These are phyloP conservation scores for Platycheirus rosarum DNA, from an alignment of 2,888 invertebrate species.

Conservation along the genomic window DNA sequence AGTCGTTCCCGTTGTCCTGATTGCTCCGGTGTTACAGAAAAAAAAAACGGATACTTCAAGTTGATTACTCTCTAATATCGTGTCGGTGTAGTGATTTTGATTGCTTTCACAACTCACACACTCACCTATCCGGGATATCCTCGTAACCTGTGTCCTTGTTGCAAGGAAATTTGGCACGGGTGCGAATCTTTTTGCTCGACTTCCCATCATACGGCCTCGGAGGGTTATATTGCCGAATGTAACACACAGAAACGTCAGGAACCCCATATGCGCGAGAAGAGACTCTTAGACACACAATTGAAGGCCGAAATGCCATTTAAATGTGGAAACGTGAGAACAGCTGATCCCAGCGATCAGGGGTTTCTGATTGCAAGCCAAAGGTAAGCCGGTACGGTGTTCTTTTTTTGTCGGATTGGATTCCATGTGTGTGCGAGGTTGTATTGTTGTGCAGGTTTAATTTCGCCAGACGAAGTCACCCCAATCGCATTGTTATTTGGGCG, in stretches of 20 bases:
- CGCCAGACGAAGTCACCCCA: constrained; percentile 66
- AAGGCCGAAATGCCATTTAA: constrained; percentile 74
- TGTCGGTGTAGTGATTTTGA: constrained; percentile 74
- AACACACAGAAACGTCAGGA: background rate
- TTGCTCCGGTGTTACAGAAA: constrained; percentile 51
- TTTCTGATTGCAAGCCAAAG: constrained; percentile 66
- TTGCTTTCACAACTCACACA: constrained; percentile 74
- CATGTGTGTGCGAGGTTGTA: constrained; percentile 48
- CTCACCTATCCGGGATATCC: constrained; percentile 58
- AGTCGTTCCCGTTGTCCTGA: constrained; percentile 52
- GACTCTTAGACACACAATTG: constrained; percentile 74
- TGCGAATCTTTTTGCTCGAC: constrained; percentile 46
- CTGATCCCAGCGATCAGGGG: constrained; percentile 71
- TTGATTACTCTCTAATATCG: constrained; percentile 74
- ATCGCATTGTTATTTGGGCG: constrained; percentile 73
- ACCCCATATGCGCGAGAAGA: constrained; percentile 55
- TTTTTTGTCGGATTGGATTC: constrained; percentile 29
- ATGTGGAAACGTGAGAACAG: constrained; percentile 74
- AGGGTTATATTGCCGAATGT: constrained; percentile 53
- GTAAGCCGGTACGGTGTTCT: constrained; percentile 61
- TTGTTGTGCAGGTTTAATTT: constrained; percentile 73
- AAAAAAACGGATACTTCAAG: constrained; percentile 68
- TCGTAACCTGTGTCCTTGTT: constrained; percentile 58
- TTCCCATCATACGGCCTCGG: constrained; percentile 18
- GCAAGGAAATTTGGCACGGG: constrained; percentile 62